Conservation (phyloP, 2,888 invertebrate species). For the Drosophila testacea region DNA sequence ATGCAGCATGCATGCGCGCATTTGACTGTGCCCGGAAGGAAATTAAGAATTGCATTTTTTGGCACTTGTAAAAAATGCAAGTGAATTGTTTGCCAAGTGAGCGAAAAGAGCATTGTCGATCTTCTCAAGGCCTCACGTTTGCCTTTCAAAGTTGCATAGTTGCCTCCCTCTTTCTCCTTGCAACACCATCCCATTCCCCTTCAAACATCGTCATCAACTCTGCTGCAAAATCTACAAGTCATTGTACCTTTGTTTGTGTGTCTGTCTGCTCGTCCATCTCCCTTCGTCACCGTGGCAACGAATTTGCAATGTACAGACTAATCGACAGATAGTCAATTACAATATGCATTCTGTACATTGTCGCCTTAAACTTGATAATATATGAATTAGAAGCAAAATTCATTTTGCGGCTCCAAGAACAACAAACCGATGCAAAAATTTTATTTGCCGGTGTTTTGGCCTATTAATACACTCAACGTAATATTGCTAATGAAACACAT, state of each 20-base stretch:
- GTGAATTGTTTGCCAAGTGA: constrained; percentile 49
- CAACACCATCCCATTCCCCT: neutral
- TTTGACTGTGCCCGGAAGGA: constrained; percentile 52
- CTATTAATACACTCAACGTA: neutral
- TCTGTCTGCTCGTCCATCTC: constrained; percentile 19
- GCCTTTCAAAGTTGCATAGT: constrained; percentile 4
- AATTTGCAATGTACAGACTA: constrained; percentile 6
- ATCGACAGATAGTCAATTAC: constrained; percentile 3
- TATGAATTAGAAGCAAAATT: constrained; percentile 17
- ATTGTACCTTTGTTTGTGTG: constrained; percentile 65
- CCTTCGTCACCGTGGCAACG: constrained; percentile 34
- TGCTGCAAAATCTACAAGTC: constrained; percentile 74
- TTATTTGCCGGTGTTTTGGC: constrained; percentile 61
- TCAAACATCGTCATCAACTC: constrained; percentile 13
- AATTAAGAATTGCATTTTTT: constrained; percentile 38
- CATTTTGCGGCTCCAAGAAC: constrained; percentile 33
- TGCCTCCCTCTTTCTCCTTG: neutral
- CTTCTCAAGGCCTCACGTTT: constrained; percentile 26
- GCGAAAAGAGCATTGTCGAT: constrained; percentile 12
- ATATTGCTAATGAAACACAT: neutral
- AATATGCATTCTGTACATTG: neutral
- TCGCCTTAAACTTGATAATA: neutral
- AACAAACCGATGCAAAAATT: constrained; percentile 43
- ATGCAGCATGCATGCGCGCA: constrained; percentile 61
- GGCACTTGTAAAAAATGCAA: constrained; percentile 58